phyloP scores from a whole-genome alignment of 2,113 vertebrate species.

The Chauna torquata region DNA sequence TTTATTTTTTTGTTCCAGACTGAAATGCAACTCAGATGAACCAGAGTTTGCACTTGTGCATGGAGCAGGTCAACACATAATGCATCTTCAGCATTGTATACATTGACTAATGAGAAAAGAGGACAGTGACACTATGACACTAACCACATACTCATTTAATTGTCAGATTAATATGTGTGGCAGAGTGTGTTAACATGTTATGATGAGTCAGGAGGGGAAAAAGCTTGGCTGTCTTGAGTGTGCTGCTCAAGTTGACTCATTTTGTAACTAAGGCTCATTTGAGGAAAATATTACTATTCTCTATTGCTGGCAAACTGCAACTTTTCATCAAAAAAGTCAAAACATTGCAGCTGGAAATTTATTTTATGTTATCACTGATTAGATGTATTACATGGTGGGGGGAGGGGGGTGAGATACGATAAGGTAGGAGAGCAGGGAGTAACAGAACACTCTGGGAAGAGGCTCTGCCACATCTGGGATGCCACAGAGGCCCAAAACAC shows the following conservation, averaged over 20 bases:
- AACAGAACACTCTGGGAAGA: not conserved
- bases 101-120: not conserved
- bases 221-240: not conserved
- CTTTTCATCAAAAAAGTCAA: not conserved
- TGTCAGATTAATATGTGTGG: not conserved
- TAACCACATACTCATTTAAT: not conserved
- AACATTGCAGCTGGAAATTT: not conserved
- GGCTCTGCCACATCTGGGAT: accelerated
- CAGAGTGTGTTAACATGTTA: not conserved
- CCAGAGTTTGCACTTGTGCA: not conserved
- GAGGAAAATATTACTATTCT: not conserved
- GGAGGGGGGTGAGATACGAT: accelerated
- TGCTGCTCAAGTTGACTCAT: not conserved
- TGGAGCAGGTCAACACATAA: accelerated
- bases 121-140: accelerated
- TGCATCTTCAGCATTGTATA: not conserved
- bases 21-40: not conserved
- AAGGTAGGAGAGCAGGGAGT: not conserved
- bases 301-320: not conserved
- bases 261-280: not conserved
- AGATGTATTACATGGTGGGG: accelerated
- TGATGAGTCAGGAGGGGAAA: not conserved
- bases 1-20: not conserved
- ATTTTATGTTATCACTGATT: not conserved
- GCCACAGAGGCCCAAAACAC: not conserved